phyloP scores from a whole-genome alignment of 2,888 invertebrate genomes.

The Heliconius aoede region DNA sequence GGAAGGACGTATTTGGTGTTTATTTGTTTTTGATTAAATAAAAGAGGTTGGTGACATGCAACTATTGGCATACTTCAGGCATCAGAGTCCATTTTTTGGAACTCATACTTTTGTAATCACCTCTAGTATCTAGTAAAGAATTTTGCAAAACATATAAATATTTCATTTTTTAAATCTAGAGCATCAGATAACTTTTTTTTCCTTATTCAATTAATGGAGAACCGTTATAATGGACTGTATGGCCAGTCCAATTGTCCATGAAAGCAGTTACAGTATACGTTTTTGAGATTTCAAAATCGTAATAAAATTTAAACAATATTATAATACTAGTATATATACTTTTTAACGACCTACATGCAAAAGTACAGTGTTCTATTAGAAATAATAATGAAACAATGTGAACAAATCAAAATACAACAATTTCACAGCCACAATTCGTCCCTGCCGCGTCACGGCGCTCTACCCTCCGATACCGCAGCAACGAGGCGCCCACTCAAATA shows the following conservation, averaged over 20 bases:
- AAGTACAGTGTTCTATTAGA: too few relatives aligned
- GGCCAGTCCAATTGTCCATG: not conserved
- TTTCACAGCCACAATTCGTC: constrained; percentile 51
- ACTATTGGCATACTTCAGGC: too few relatives aligned
- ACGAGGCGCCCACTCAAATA: constrained; percentile 79
- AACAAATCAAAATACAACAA: not conserved
- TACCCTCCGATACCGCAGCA: constrained; percentile 67
- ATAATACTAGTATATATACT: too few relatives aligned
- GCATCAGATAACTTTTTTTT: too few relatives aligned
- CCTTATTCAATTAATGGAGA: not conserved
- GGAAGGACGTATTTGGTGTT: constrained; percentile 52
- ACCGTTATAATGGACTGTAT: not conserved
- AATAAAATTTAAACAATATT: not conserved
- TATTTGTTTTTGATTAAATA: not conserved
- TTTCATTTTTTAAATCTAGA: not conserved
- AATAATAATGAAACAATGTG: not conserved
- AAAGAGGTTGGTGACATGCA: too few relatives aligned
- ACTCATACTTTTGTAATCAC: too few relatives aligned
- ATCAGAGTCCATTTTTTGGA: too few relatives aligned
- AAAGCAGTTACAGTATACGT: not conserved
- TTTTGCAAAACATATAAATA: not conserved
- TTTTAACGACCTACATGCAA: too few relatives aligned
- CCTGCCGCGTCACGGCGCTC: constrained; percentile 55
- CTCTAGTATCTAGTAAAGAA: too few relatives aligned
- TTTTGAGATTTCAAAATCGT: not conserved